Base-by-base conservation (phyloP, 2,888 invertebrate species). In the Tachina grossa region DNA sequence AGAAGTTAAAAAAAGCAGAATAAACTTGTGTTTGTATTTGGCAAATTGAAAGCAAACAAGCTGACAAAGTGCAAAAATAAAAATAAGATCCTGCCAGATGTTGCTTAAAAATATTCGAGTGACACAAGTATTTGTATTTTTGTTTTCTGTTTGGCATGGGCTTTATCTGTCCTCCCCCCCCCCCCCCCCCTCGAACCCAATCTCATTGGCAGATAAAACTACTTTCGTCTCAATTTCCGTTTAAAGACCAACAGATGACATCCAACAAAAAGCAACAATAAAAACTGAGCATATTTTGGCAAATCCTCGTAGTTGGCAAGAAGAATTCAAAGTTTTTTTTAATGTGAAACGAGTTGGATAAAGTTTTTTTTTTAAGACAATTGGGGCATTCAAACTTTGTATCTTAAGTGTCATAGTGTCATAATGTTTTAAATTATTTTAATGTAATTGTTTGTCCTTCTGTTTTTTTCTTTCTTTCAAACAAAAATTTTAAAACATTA, bases 211-310 rank as follows among this genome's bases (percentile, higher is more conserved):
- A 39, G 3, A 59, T 39, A 31, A 59, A 39, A 59, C 57, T 31
- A 49, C 59, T 59, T 55, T 66, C 39, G 59, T 51, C 51, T 77
- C 47, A 41, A 77, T 77, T 68, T 77, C 66, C 77, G 39, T 9
- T 68, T 68, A 14, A 63, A 63, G 43, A 55, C 22, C 69, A 71
- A n/a, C 14, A 39, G 41, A 59, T 9, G 53, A 13, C 59, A 51
- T n/a, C 39, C 9, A 65, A 65, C 14, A 49, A 45, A 63, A 43
- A 63, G 1, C 8, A 61, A 41, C 8, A 61, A 45, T 9, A 63
- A 45, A 16, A 45, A 61, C 63, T 63, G 5, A 31, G 1, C 22
- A 19, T 14, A n/a, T 22, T 1, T 55, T 19, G 31, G 1, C 8
- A 55, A 55, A 22, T n/a, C n/a, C n/a, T n/a, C n/a, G n/a, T 1